Conservation (phyloP, 2,888 invertebrate genomes). For the Agrochola lychnidis region DNA sequence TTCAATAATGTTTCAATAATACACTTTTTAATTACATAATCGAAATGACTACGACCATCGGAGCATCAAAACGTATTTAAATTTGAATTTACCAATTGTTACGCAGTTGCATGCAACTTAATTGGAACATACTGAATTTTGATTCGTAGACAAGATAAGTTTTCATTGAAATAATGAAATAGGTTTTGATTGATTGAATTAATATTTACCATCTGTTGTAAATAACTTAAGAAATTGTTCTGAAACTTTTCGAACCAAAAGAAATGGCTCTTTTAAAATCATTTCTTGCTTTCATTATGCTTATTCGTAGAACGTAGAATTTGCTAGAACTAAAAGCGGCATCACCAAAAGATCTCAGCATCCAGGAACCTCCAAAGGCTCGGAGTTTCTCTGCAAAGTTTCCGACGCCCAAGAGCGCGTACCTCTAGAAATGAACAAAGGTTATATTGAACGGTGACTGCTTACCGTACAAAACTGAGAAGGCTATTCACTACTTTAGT, state of each 20-base stretch:
- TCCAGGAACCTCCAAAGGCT: constrained; percentile 4
- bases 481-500: constrained; percentile 1
- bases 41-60: constrained; percentile 7
- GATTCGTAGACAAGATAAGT: constrained; percentile 36
- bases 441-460: constrained; percentile 10
- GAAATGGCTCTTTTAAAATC: background rate
- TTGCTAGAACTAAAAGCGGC: background rate
- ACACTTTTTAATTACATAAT: constrained; percentile 27
- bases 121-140: constrained; percentile 51
- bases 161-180: constrained; percentile 54
- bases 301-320: background rate
- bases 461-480: constrained; percentile 4
- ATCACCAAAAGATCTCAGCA: constrained; percentile 7
- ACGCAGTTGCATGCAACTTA: constrained; percentile 41
- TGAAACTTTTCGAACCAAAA: background rate
- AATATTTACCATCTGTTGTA: background rate
- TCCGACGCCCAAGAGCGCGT: background rate
- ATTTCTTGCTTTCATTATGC: background rate
- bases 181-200: constrained; percentile 3
- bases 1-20: constrained; percentile 8
- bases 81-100: constrained; percentile 37
- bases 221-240: background rate
- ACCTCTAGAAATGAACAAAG: constrained; percentile 29
- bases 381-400: constrained; percentile 35
- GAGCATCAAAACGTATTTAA: constrained; percentile 46